Percentiles rank a stretch among this genome's conserved stretches.
phyloP scores from a whole-genome alignment of 2,888 invertebrate species.

The Therioaphis trifolii region DNA sequence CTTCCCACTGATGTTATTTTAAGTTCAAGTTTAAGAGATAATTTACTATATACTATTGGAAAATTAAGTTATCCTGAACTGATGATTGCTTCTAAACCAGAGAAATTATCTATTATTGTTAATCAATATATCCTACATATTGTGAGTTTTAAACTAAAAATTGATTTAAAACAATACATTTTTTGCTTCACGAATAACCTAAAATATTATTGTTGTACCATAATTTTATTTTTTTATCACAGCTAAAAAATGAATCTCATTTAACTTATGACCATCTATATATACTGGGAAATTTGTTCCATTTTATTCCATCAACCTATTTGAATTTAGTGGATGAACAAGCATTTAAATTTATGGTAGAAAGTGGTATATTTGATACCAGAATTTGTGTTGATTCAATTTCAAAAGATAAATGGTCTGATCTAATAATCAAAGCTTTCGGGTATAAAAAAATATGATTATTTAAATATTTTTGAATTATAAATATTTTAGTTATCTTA shows the following conservation, averaged over 20 bases:
- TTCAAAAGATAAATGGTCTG: constrained; percentile 46
- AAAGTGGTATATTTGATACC: constrained; percentile 52
- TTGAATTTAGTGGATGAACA: constrained; percentile 30
- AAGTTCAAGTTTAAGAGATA: constrained; percentile 41
- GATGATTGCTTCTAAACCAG: constrained; percentile 27
- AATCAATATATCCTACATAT: constrained; percentile 27
- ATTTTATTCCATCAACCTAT: constrained; percentile 45
- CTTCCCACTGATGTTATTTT: constrained; percentile 50
- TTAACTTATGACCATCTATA: constrained; percentile 48
- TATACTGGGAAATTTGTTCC: constrained; percentile 54
- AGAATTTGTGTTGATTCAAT: constrained; percentile 49
- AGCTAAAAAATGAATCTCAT: constrained; percentile 44
- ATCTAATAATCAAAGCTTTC: constrained; percentile 50
- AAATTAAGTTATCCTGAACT: constrained; percentile 52
- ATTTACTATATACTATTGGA: constrained; percentile 45
- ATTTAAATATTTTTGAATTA: too few relatives aligned
- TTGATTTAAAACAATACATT: not conserved
- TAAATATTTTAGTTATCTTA: too few relatives aligned
- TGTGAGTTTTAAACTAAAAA: constrained; percentile 41
- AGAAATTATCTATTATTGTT: constrained; percentile 37
- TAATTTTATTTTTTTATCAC: not conserved
- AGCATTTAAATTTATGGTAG: constrained; percentile 41
- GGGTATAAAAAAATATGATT: constrained; percentile 27
- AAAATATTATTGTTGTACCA: not conserved
- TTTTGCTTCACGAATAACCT: too few relatives aligned